A percentile compares a stretch with the other conserved stretches of the same genome.
Conservation (phyloP, 2,888 invertebrate genomes). For the Folsomia manolachei region DNA sequence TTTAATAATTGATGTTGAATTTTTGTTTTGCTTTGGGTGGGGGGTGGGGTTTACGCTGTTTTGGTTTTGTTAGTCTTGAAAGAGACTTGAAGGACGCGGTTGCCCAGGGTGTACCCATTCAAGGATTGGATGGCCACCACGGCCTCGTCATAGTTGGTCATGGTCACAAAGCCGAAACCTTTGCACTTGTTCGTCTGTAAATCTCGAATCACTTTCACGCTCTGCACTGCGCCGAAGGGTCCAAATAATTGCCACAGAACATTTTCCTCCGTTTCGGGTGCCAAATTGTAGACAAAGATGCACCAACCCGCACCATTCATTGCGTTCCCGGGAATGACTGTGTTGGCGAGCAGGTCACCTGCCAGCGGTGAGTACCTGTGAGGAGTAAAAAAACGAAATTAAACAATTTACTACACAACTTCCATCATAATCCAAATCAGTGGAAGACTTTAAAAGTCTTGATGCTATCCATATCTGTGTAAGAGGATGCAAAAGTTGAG, state of each 20-base stretch:
- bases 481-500: too few species aligned
- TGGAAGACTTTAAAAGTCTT: too few species aligned
- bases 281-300: slow-evolving; percentile 89
- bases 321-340: slow-evolving; percentile 79
- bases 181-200: slow-evolving; percentile 95
- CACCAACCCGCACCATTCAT: slow-evolving; percentile 87
- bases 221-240: slow-evolving; percentile 95
- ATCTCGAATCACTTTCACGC: slow-evolving; percentile 94
- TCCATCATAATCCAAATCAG: too few species aligned
- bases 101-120: slow-evolving; percentile 92
- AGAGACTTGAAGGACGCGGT: slow-evolving; percentile 93
- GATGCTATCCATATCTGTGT: too few species aligned
- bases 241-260: slow-evolving; percentile 93
- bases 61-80: slow-evolving; percentile 92
- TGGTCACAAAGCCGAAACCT: slow-evolving; percentile 96
- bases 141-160: slow-evolving; percentile 97
- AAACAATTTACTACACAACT: too few species aligned
- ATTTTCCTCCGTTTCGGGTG: slow-evolving; percentile 87
- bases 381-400: slow-evolving; percentile 43
- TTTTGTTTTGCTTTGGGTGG: slow-evolving; percentile 6
- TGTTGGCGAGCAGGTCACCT: slow-evolving; percentile 73
- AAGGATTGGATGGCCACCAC: slow-evolving; percentile 93
- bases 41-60: slow-evolving; percentile 51
- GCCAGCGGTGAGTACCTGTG: slow-evolving; percentile 76
- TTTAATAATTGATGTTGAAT: not conserved